Evolutionary conservation across 92 coral and sea anemone genomes (phyloP).

Genomic region (Pocillopora grandis): DNA sequence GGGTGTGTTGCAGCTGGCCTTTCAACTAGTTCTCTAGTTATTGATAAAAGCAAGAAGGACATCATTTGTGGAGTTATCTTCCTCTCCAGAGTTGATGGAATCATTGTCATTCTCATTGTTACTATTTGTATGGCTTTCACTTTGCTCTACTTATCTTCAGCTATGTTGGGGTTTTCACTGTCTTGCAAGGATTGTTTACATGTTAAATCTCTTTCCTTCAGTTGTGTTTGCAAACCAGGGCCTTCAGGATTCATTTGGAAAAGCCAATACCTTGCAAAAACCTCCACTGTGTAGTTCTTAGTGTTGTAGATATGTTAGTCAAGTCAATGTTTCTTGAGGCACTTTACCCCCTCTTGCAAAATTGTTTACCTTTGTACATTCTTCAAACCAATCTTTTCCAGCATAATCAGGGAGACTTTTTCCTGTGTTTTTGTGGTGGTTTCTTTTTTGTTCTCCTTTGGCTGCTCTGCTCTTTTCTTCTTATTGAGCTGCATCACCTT

Average conservation of each 20-base stretch:
- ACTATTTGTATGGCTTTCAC: background rate
- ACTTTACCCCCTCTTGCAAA: background rate
- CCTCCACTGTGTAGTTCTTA: conserved; percentile 32
- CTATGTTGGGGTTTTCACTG: background rate
- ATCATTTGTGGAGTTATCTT: no score
- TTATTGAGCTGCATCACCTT: conserved; percentile 33
- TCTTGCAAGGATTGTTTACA: conserved; percentile 1
- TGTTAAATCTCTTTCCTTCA: background rate
- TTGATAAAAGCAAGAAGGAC: no score
- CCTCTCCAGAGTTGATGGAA: no score
- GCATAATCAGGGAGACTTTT: conserved; percentile 35
- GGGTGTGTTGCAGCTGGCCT: no score
- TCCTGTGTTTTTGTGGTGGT: conserved; percentile 31
- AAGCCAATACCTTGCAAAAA: conserved; percentile 11
- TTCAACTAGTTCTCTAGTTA: no score
- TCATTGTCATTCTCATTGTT: background rate
- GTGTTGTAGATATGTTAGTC: conserved; percentile 29
- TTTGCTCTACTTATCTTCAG: background rate
- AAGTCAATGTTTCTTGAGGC: background rate
- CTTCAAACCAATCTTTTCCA: conserved; percentile 21
- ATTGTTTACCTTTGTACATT: background rate
- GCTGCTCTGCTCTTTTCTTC: conserved; percentile 49
- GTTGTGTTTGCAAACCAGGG: background rate
- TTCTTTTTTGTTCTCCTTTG: conserved; percentile 15
- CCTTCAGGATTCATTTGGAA: conserved; percentile 10